These are phyloP conservation scores for Drosophila subquinaria DNA, from an alignment of 2,888 invertebrate species.

Conservation along the genomic window DNA sequence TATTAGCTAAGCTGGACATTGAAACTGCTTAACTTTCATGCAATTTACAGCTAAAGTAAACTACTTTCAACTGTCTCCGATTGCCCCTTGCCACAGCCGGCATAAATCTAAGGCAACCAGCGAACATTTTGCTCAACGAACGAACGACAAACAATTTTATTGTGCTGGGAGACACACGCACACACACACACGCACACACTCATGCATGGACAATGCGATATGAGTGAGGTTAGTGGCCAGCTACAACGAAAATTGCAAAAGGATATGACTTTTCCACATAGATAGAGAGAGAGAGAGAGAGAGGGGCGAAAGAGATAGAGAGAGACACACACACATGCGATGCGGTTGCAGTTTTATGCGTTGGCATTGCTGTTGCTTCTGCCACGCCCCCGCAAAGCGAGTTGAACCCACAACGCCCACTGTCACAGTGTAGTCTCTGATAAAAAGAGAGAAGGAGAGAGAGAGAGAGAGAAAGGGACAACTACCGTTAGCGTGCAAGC, in stretches of 20 bases:
- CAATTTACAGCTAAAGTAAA: conserved; percentile 78
- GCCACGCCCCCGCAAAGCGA: conserved; percentile 37
- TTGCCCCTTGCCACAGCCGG: conserved; percentile 14
- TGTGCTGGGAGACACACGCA: conserved; percentile 52
- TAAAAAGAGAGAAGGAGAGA: neutral
- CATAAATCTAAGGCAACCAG: conserved; percentile 72
- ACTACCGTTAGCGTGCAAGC: conserved; percentile 34
- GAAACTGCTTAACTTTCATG: conserved; percentile 80
- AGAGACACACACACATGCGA: conserved; percentile 34
- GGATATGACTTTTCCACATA: conserved; percentile 71
- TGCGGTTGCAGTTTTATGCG: conserved; percentile 79
- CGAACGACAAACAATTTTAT: conserved; percentile 81
- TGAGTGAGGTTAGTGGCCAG: conserved; percentile 78
- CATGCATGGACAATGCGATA: conserved; percentile 63
- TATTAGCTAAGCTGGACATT: conserved; percentile 78
- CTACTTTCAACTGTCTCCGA: conserved; percentile 51
- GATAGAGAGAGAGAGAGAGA: conserved; percentile 8
- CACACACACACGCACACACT: conserved; percentile 29
- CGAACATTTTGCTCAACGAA: conserved; percentile 68
- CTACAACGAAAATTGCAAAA: conserved; percentile 74
- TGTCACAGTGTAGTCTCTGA: conserved; percentile 55
- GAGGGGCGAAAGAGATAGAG: neutral
- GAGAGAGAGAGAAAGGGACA: neutral
- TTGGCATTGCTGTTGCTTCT: conserved; percentile 50
- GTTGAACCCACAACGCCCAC: conserved; percentile 55